Base-by-base conservation (phyloP, 2,888 invertebrate genomes). In the Polydrusus cervinus region DNA sequence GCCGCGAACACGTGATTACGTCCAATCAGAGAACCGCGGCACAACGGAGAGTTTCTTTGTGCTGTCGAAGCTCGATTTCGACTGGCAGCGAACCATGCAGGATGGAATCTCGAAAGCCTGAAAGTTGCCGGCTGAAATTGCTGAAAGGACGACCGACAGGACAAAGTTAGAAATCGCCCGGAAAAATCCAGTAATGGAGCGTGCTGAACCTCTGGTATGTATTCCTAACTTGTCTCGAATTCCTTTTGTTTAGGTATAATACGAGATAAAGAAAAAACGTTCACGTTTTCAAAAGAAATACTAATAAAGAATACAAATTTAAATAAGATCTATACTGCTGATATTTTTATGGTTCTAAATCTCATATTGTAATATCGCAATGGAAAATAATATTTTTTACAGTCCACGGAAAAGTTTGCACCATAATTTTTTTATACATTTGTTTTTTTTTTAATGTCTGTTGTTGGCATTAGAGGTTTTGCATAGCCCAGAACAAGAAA, bases 11-110 rank as follows among this genome's bases (percentile, higher is more conserved):
- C 74, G 74, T 74, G 74, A 74, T 51, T 30, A 67, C 25, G 61
- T 20, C 69, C 69, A 70, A 70, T 74, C 71, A 64, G 71, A 64
- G 30, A 38, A 25, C 55, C 43, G 64, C 62, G 64, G 43, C n/a
- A 62, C 30, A 43, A 1, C 73, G 47, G 74, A 66, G 62, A 61
- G 74, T 74, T 71, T 71, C 75, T 71, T 71, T 62, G 71, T 75
- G 60, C 71, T 55, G 65, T 49, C 67, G 71, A 70, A 71, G 75
- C 62, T 71, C 75, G 71, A 60, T 67, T 71, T 71, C 75, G 68
- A 75, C 75, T 75, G 75, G 57, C 71, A 43, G 71, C 64, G 53
- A 51, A 47, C 61, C 64, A 71, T 71, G 71, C 71, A 53, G 57
- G 43, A 40, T 53, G 64, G 67, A 67, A 65, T 69, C 71, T 64